These are phyloP conservation scores for Brachycybe producta DNA, from an alignment of 2,888 invertebrate genomes.

Conservation along the genomic window DNA sequence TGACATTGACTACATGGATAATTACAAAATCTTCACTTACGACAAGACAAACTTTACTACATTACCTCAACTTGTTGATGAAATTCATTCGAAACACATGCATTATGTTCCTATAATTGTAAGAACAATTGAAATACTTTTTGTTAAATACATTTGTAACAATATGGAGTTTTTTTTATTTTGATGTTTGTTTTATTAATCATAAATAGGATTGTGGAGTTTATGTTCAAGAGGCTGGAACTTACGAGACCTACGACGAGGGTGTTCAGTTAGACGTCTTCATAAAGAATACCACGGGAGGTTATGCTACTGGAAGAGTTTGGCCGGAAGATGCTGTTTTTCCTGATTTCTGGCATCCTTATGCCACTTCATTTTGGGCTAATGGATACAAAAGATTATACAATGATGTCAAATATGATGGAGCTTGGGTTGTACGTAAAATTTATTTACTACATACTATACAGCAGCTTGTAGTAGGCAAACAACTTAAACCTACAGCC, in stretches of 20 bases:
- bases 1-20: slow-evolving; percentile 71
- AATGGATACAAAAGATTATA: slow-evolving; percentile 53
- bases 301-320: slow-evolving; percentile 57
- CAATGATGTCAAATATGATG: slow-evolving; percentile 47
- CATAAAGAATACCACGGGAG: slow-evolving; percentile 49
- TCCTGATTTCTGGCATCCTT: slow-evolving; percentile 70
- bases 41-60: slow-evolving; percentile 48
- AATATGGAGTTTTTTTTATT: background rate
- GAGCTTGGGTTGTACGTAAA: slow-evolving; percentile 69
- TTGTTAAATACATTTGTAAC: background rate
- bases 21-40: slow-evolving; percentile 64
- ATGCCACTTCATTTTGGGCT: slow-evolving; percentile 55
- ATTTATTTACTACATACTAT: background rate
- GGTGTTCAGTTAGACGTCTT: slow-evolving; percentile 59
- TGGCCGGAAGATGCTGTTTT: slow-evolving; percentile 57
- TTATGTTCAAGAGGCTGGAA: slow-evolving; percentile 53
- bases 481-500: too few relatives aligned
- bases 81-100: slow-evolving; percentile 41
- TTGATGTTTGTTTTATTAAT: background rate
- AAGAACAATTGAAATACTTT: slow-evolving; percentile 19
- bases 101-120: slow-evolving; percentile 29
- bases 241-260: slow-evolving; percentile 61
- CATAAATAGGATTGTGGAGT: slow-evolving; percentile 51
- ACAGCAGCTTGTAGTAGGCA: too few relatives aligned
- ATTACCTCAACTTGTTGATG: slow-evolving; percentile 53